A percentile compares a stretch with the other conserved stretches of the same genome.
Evolutionary conservation across 2,888 invertebrate species (phyloP).

Genomic region (Phrixothrix hirtus): DNA sequence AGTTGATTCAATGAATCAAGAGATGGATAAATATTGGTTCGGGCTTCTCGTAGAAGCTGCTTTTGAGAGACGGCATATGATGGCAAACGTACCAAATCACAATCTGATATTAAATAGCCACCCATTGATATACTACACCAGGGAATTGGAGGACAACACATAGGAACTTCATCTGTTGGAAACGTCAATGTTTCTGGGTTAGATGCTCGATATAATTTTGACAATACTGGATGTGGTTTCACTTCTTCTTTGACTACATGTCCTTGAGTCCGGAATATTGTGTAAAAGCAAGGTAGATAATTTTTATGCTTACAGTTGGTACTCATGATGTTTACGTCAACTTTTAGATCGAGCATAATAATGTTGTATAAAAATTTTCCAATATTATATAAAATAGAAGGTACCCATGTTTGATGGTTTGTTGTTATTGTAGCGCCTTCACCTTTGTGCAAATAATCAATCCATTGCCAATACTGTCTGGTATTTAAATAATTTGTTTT

Average conservation of each 20-base stretch:
- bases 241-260: conserved; percentile 69
- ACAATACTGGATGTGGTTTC: conserved; percentile 82
- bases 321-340: conserved; percentile 73
- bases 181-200: conserved; percentile 71
- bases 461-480: conserved; percentile 73
- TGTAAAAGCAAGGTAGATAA: conserved; percentile 77
- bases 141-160: conserved; percentile 82
- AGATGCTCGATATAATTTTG: conserved; percentile 70
- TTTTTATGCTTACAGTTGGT: conserved; percentile 60
- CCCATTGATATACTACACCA: conserved; percentile 74
- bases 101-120: conserved; percentile 74
- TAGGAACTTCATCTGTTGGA: conserved; percentile 73
- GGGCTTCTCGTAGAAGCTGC: conserved; percentile 62
- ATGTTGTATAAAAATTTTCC: conserved; percentile 88
- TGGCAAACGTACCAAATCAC: conserved; percentile 66
- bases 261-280: conserved; percentile 72
- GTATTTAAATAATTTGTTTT: conserved; percentile 56
- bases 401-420: conserved; percentile 67
- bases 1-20: conserved; percentile 92
- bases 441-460: conserved; percentile 58
- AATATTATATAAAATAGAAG: conserved; percentile 64
- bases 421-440: conserved; percentile 46
- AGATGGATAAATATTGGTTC: conserved; percentile 73
- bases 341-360: conserved; percentile 81
- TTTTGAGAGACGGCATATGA: conserved; percentile 67